phyloP scores from a whole-genome alignment of 2,888 invertebrate genomes.

The Microctonus aethiopoides region DNA sequence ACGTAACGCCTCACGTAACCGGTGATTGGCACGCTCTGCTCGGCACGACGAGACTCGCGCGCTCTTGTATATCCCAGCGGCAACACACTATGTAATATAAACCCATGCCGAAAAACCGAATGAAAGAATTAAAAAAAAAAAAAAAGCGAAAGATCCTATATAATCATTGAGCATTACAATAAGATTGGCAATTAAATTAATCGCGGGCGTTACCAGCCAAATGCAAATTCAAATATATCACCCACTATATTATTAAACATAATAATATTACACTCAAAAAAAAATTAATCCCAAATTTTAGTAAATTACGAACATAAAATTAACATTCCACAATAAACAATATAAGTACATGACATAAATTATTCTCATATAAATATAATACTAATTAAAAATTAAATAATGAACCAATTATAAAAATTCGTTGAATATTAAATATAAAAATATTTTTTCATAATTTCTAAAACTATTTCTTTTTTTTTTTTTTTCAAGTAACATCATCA shows the following conservation, averaged over 20 bases:
- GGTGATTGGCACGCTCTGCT: constrained; percentile 30
- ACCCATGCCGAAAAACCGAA: neutral
- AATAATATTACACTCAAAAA: neutral
- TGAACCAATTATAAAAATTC: too few relatives aligned
- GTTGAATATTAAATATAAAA: neutral
- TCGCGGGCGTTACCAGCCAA: constrained; percentile 1
- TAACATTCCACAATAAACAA: too few relatives aligned
- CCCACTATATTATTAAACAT: neutral
- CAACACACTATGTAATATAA: neutral
- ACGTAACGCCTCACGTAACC: constrained; percentile 33
- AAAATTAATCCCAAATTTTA: too few relatives aligned
- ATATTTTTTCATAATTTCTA: neutral
- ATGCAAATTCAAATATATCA: constrained; percentile 2
- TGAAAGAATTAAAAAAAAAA: too few relatives aligned
- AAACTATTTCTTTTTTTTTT: neutral
- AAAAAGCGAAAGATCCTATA: neutral
- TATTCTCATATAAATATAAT: too few relatives aligned
- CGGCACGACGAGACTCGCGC: neutral
- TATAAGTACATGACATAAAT: too few relatives aligned
- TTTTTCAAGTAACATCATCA: neutral
- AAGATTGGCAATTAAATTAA: constrained; percentile 13
- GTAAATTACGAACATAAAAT: too few relatives aligned
- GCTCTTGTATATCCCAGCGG: constrained; percentile 2
- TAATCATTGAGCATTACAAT: constrained; percentile 19
- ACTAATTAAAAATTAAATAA: too few relatives aligned